Evolutionary conservation across 2,797 vertebrate species (phyloP), one percentile per base, ranked within the genome.

Genomic region (Eleutherodactylus coqui): DNA sequence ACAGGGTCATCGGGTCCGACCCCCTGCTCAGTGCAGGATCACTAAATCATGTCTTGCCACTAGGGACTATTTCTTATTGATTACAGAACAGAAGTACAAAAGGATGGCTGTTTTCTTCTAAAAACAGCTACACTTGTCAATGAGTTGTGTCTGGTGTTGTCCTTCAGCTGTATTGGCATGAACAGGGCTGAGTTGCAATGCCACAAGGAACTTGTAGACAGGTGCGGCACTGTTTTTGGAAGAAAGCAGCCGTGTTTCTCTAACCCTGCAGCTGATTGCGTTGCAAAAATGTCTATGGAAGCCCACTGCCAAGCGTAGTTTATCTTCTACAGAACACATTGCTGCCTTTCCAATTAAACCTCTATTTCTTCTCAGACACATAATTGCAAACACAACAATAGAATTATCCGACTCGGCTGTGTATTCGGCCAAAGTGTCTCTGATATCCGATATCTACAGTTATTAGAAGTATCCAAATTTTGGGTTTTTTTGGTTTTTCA

Each of bases 321-420:
- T 70, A 24, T 73, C 38, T 27, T 11, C 70, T n/a, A n/a, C 69
- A 24, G 36, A 43, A 13, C 38, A 43, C 51, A 55, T 36, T 10
- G 32, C 45, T 36, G 47, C 47, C 19, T 76, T 24, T 21, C 16
- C 32, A 55, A 77, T 77, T 16, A 73, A 45, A 41, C 36, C 21
- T 16, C 75, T 5, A 72, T 72, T 41, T 38, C 19, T 55, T 13
- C 32, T 27, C 51, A n/a, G 34, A n/a, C 13, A n/a, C 51, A 38
- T 77, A 47, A 38, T 58, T 36, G 32, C 75, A 78, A 36, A 38
- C 27, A 55, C 51, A 77, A 55, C 75, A 38, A 78, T 41, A 58
- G 53, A 58, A 78, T 58, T 27, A 78, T 60, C 53, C 24, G 29
- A 1, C 47, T 49, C 72, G 47, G 43, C 47, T 51, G 47, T 21